These are phyloP conservation scores for Muschampia plurimacula DNA, from an alignment of 2,888 invertebrate genomes.

Conservation along the genomic window DNA sequence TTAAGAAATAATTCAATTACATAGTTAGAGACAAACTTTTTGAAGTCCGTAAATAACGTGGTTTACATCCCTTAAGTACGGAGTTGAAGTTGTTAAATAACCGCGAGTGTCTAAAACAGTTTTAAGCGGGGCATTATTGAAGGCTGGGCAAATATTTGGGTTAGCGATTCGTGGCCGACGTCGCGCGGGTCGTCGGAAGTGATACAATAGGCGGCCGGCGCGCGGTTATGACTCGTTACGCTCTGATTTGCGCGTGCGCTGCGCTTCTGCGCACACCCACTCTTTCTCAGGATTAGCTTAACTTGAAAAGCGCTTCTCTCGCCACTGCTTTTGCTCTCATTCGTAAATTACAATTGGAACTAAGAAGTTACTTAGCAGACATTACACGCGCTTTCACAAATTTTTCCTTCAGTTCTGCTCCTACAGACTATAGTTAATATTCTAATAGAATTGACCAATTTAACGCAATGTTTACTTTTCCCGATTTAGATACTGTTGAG, in stretches of 20 bases:
- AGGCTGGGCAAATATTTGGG: slow-evolving; percentile 35
- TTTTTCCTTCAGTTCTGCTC: neutral
- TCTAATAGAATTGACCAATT: neutral
- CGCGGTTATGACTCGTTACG: slow-evolving; percentile 43
- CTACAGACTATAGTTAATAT: neutral
- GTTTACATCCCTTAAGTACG: no score
- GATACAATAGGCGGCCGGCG: slow-evolving; percentile 11
- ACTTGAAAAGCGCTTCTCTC: slow-evolving; percentile 4
- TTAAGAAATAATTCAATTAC: no score
- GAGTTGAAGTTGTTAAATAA: no score
- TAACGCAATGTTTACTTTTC: neutral
- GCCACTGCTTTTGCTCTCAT: neutral
- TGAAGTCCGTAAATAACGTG: no score
- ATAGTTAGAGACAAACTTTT: no score
- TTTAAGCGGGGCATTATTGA: no score
- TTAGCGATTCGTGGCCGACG: slow-evolving; percentile 24
- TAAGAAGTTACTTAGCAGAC: neutral
- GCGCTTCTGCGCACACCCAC: slow-evolving; percentile 31
- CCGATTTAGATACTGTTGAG: slow-evolving; percentile 7
- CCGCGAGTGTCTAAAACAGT: no score
- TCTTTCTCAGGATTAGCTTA: slow-evolving; percentile 16
- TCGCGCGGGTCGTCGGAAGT: slow-evolving; percentile 32
- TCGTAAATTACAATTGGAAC: neutral
- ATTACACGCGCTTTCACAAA: neutral
- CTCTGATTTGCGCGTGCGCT: slow-evolving; percentile 44